These are phyloP conservation scores for Drosophila aldrichi DNA, from an alignment of 2,888 invertebrate species.

Conservation along the genomic window DNA sequence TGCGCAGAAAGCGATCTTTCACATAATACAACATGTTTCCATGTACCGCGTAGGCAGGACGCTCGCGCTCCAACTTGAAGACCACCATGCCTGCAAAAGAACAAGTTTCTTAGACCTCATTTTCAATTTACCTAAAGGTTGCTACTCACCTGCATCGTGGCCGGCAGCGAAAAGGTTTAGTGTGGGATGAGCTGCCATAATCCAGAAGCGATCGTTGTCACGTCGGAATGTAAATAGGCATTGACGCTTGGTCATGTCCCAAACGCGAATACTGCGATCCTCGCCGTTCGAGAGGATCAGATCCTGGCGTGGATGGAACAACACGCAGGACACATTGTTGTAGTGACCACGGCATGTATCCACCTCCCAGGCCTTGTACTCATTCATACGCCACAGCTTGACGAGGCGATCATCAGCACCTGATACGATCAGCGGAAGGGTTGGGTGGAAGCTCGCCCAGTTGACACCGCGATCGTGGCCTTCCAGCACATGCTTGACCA, in stretches of 20 bases:
- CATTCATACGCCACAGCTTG: slow-evolving; percentile 99
- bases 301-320: slow-evolving; percentile 99
- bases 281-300: slow-evolving; percentile 98
- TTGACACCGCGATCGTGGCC: slow-evolving; percentile 99
- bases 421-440: slow-evolving; percentile 96
- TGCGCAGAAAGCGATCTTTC: slow-evolving; percentile 95
- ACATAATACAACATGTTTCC: slow-evolving; percentile 97
- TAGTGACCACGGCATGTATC: slow-evolving; percentile 99
- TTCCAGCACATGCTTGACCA: slow-evolving; percentile 95
- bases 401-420: slow-evolving; percentile 99
- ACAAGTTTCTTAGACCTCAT: neutral
- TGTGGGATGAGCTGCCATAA: slow-evolving; percentile 96
- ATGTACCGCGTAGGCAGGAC: slow-evolving; percentile 97
- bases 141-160: slow-evolving; percentile 96
- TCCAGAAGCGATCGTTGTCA: slow-evolving; percentile 99
- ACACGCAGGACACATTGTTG: slow-evolving; percentile 98
- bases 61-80: slow-evolving; percentile 94
- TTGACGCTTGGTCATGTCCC: slow-evolving; percentile 98
- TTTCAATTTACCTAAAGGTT: neutral
- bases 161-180: slow-evolving; percentile 99
- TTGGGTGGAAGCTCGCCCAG: slow-evolving; percentile 99
- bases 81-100: slow-evolving; percentile 84
- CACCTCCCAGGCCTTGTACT: slow-evolving; percentile 99
- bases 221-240: slow-evolving; percentile 96
- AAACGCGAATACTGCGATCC: slow-evolving; percentile 98